Percentiles rank a stretch among this genome's conserved stretches.
Conservation (phyloP, 2,113 vertebrate genomes). For the Elephas maximus region DNA sequence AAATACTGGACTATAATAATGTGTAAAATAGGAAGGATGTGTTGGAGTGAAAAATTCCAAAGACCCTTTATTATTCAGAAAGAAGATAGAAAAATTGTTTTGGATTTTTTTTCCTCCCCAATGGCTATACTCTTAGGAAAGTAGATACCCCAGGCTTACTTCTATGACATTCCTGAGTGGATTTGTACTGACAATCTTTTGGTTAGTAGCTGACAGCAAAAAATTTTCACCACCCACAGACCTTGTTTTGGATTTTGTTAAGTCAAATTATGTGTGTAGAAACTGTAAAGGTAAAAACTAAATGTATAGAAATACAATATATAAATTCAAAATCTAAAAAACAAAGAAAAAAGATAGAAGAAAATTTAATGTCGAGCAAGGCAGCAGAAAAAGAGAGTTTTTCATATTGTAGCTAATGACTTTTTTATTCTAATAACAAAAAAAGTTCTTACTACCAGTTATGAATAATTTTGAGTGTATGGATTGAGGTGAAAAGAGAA, state of each 20-base stretch:
- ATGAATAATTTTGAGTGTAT: neutral
- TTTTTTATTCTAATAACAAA: neutral
- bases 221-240: no score
- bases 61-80: neutral
- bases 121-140: no score
- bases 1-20: neutral
- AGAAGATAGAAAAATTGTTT: conserved; percentile 43
- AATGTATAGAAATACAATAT: neutral
- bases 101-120: neutral
- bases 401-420: neutral
- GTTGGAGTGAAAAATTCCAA: neutral
- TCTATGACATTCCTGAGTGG: no score
- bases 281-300: neutral
- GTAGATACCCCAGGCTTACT: no score
- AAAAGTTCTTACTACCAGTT: neutral
- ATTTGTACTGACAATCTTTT: no score
- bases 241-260: neutral
- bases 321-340: neutral
- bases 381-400: conserved; percentile 1
- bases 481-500: neutral
- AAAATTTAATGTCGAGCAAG: neutral
- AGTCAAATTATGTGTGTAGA: neutral
- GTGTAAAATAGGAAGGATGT: neutral
- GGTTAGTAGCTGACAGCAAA: no score
- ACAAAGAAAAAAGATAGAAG: neutral